Percentiles rank a stretch among this genome's conserved stretches.
These are phyloP conservation scores for Ptychobarbus kaznakovi DNA, from an alignment of 2,797 vertebrate genomes.

Conservation along the genomic window DNA sequence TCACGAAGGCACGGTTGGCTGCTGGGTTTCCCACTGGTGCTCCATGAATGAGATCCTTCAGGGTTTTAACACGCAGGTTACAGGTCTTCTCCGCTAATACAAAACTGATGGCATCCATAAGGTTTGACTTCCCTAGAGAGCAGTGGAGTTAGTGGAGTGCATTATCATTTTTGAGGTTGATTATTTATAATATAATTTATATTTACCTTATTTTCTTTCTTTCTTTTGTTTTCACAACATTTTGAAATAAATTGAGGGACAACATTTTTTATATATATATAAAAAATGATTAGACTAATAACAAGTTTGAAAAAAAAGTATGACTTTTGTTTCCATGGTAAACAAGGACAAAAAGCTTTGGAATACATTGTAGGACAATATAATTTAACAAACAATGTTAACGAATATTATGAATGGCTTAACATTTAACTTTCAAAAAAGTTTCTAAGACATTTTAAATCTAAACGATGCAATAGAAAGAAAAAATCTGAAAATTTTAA, in stretches of 20 bases:
- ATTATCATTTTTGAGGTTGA: not conserved
- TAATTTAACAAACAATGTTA: not conserved
- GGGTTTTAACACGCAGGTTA: slow-evolving; percentile 91
- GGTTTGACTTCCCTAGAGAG: slow-evolving; percentile 88
- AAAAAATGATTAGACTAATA: not conserved
- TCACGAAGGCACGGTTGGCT: slow-evolving; percentile 92
- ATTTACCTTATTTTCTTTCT: not conserved
- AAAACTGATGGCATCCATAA: slow-evolving; percentile 97
- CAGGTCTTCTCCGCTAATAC: slow-evolving; percentile 94
- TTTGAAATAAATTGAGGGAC: not conserved
- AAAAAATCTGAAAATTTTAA: not conserved
- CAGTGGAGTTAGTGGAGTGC: not conserved
- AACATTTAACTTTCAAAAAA: not conserved
- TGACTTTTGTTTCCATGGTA: not conserved
- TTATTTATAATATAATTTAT: not conserved
- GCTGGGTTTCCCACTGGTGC: slow-evolving; percentile 94
- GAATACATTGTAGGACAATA: not conserved
- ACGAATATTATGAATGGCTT: not conserved
- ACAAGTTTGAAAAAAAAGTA: not conserved
- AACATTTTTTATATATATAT: not conserved
- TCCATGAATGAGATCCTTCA: slow-evolving; percentile 94
- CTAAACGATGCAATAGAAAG: not conserved
- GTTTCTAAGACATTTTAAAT: not conserved
- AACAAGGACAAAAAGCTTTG: not conserved
- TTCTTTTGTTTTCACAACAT: not conserved